Percentiles rank a stretch among this genome's conserved stretches.
These are phyloP conservation scores for Amblyopsis rosae DNA, from an alignment of 2,113 vertebrate species.

Conservation along the genomic window DNA sequence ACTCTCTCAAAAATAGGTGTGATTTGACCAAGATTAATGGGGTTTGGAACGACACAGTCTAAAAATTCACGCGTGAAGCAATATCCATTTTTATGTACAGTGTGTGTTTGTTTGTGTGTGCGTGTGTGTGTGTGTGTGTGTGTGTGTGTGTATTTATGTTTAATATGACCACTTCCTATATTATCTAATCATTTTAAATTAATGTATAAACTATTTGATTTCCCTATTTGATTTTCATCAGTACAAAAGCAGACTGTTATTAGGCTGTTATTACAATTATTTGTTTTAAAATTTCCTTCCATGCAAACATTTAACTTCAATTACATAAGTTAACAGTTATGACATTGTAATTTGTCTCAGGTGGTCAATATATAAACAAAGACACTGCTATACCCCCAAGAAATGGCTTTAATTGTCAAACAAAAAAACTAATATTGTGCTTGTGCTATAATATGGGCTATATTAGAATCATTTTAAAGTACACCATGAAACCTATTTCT, in stretches of 20 bases:
- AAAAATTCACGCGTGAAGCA: constrained; percentile 45
- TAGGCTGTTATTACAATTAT: neutral
- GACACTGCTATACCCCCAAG: neutral
- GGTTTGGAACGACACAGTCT: constrained; percentile 53
- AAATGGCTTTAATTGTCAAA: too few species aligned
- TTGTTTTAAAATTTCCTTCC: neutral
- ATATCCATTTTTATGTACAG: constrained; percentile 41
- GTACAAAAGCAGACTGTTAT: neutral
- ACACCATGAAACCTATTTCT: neutral
- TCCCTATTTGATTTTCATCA: neutral
- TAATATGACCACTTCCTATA: neutral
- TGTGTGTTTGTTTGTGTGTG: neutral
- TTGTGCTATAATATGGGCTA: too few species aligned
- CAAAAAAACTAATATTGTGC: too few species aligned
- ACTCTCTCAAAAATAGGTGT: constrained; percentile 78
- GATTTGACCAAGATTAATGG: constrained; percentile 78
- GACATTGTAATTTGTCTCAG: too few species aligned
- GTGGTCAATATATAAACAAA: too few species aligned
- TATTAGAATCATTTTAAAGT: neutral
- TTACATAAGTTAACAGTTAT: too few species aligned
- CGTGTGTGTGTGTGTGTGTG: neutral
- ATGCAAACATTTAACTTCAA: too few species aligned
- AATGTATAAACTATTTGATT: neutral
- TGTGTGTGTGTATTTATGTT: neutral
- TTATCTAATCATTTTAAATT: neutral